Evolutionary conservation across 2,888 invertebrate genomes (phyloP).

Genomic region (Idaea straminata): DNA sequence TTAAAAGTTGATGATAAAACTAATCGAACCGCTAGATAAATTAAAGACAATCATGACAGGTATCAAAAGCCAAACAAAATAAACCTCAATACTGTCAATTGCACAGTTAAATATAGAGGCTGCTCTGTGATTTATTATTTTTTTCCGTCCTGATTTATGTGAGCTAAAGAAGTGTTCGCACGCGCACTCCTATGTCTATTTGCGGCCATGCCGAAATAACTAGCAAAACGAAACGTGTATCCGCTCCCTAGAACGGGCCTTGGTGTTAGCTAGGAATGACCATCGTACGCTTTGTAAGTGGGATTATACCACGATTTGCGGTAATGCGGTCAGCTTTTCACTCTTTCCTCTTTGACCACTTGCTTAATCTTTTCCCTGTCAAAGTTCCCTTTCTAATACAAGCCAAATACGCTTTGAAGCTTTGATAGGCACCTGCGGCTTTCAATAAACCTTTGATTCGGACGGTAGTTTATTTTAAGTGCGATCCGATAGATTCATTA

Average conservation of each 20-base stretch:
- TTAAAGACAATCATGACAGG: constrained; percentile 19
- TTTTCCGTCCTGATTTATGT: constrained; percentile 55
- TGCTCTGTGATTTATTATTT: constrained; percentile 51
- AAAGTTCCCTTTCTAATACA: constrained; percentile 41
- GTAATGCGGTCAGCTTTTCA: constrained; percentile 55
- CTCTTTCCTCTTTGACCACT: constrained; percentile 54
- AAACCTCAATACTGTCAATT: constrained; percentile 42
- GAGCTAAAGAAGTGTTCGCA: constrained; percentile 54
- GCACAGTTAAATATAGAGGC: constrained; percentile 43
- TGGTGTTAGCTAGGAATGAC: constrained; percentile 42
- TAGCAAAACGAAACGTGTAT: constrained; percentile 61
- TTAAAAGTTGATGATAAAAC: neutral
- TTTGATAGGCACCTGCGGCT: constrained; percentile 46
- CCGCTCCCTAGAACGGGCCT: constrained; percentile 48
- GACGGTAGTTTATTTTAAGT: constrained; percentile 32
- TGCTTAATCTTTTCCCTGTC: constrained; percentile 58
- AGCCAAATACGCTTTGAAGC: constrained; percentile 44
- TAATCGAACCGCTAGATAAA: neutral
- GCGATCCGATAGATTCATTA: constrained; percentile 14
- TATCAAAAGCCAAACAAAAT: constrained; percentile 37
- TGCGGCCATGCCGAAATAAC: constrained; percentile 63
- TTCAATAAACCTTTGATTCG: constrained; percentile 48
- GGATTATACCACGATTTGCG: constrained; percentile 63
- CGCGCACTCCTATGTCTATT: constrained; percentile 56
- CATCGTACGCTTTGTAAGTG: constrained; percentile 47